Conservation (phyloP, 2,113 vertebrate species). For the Odobenus rosmarus region DNA sequence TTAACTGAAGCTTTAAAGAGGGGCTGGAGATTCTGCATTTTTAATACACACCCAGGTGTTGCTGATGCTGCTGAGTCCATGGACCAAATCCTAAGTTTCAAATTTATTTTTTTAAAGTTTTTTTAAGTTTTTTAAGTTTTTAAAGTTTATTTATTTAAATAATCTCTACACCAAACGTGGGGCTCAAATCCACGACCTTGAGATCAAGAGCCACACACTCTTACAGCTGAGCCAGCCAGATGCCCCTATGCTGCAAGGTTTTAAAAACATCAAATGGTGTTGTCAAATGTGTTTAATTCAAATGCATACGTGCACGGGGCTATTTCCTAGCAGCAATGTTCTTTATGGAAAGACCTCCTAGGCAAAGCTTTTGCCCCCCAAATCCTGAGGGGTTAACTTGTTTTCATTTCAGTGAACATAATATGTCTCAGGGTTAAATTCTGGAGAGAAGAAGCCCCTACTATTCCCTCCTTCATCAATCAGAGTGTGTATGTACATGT, state of each 20-base stretch:
- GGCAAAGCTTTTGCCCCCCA: not conserved
- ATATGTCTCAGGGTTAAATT: not conserved
- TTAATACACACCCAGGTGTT: not conserved
- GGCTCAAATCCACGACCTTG: not conserved
- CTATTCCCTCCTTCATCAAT: not conserved
- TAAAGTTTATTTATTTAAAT: not conserved
- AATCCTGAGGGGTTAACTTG: not conserved
- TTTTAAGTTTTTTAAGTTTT: not conserved
- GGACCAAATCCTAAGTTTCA: not conserved
- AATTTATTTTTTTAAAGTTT: not conserved
- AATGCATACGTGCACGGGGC: not conserved
- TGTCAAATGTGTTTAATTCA: not conserved
- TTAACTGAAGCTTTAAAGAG: not conserved
- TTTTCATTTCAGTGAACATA: slow-evolving; percentile 16
- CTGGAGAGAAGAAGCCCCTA: not conserved
- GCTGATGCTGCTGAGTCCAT: not conserved
- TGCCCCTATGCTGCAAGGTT: not conserved
- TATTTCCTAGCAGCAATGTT: not conserved
- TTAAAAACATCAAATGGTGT: not conserved
- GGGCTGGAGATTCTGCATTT: not conserved
- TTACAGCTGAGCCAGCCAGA: not conserved
- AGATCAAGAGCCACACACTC: not conserved
- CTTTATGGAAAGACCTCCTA: not conserved
- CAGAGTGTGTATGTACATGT: not conserved
- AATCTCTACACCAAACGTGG: not conserved